These are phyloP conservation scores for Xerus rutilus DNA, from an alignment of 2,797 vertebrate species.

Conservation along the genomic window DNA sequence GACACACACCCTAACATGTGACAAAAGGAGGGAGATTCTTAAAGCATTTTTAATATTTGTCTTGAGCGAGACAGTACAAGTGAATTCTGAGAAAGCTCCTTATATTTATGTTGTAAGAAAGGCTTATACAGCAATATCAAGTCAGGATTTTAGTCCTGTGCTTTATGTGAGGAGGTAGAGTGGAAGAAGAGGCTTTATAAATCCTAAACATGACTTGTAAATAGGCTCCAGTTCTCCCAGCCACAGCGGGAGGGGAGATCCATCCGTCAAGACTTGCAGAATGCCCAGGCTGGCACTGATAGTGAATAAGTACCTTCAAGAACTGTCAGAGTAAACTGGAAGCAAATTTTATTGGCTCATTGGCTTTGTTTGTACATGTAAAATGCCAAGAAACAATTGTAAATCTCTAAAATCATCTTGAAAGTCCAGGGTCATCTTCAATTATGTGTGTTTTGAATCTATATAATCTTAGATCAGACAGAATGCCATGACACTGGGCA, in stretches of 20 bases:
- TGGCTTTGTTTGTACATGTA: conserved; percentile 27
- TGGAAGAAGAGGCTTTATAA: background rate
- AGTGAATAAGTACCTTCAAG: background rate
- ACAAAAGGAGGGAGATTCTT: background rate
- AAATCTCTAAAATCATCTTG: conserved; percentile 1
- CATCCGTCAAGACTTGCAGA: background rate
- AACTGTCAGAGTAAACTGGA: background rate
- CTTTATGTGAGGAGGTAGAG: background rate
- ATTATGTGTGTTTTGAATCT: background rate
- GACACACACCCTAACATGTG: background rate
- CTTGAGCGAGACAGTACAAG: background rate
- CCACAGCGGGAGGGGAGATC: background rate
- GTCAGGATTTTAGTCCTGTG: conserved; percentile 2
- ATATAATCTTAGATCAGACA: background rate
- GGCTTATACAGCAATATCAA: background rate
- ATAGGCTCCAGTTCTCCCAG: background rate
- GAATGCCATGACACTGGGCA: background rate
- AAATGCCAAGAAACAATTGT: background rate
- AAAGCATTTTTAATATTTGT: conserved; percentile 43
- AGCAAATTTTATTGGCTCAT: background rate
- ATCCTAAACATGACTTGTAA: conserved; percentile 32
- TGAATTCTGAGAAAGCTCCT: background rate
- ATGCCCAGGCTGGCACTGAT: background rate
- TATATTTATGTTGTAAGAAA: conserved; percentile 57
- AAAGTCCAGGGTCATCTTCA: background rate